Evolutionary conservation across 1,140 invertebrate species (phyloP).

Genomic region (Acromyrmex charruanus): DNA sequence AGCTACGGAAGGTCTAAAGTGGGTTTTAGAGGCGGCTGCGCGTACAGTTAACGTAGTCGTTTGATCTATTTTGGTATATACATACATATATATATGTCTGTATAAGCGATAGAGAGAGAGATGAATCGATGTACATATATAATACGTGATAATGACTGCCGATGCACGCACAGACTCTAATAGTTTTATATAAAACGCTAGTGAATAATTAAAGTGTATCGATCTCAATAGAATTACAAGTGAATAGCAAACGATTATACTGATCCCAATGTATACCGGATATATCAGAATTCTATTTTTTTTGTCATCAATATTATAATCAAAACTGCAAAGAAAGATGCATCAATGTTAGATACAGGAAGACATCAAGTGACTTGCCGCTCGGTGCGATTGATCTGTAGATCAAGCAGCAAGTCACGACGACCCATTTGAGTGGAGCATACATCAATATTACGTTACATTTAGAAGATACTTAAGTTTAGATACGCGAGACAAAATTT

Average conservation of each 20-base stretch:
- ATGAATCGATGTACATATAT: slow-evolving; percentile 59
- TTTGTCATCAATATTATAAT: not conserved
- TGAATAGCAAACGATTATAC: slow-evolving; percentile 18
- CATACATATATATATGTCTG: slow-evolving; percentile 49
- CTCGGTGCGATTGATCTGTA: too few relatives aligned
- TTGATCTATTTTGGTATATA: slow-evolving; percentile 56
- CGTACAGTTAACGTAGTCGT: slow-evolving; percentile 45
- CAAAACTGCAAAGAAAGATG: not conserved
- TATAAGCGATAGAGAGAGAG: slow-evolving; percentile 32
- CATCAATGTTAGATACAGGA: not conserved
- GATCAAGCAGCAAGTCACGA: too few relatives aligned
- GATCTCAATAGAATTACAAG: slow-evolving; percentile 45
- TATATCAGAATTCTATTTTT: slow-evolving; percentile 24
- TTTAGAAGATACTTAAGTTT: slow-evolving; percentile 36
- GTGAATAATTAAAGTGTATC: slow-evolving; percentile 54
- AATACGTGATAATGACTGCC: slow-evolving; percentile 62
- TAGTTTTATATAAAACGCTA: slow-evolving; percentile 62
- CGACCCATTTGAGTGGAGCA: not conserved
- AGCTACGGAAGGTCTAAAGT: slow-evolving; percentile 34
- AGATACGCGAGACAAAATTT: slow-evolving; percentile 9
- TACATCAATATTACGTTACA: not conserved
- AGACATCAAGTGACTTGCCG: too few relatives aligned
- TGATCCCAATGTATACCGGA: slow-evolving; percentile 13
- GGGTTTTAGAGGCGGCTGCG: slow-evolving; percentile 45
- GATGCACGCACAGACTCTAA: slow-evolving; percentile 44